These are phyloP conservation scores for Thecocarcelia acutangulata DNA, from an alignment of 2,888 invertebrate genomes.

Conservation along the genomic window DNA sequence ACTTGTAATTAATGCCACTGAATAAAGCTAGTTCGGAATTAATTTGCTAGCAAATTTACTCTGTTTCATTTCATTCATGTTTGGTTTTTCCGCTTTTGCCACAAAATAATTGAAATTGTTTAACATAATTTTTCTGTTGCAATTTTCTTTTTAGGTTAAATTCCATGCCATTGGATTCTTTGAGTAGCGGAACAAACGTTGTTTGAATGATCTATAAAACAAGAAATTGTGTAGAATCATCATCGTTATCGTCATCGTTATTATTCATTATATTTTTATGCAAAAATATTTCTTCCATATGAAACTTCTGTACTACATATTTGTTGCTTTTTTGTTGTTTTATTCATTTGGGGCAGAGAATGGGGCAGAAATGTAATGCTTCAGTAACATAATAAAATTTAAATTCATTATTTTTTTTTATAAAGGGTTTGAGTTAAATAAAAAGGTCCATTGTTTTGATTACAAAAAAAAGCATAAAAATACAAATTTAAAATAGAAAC, in stretches of 20 bases:
- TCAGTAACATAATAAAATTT: constrained; percentile 53
- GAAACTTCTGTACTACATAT: constrained; percentile 15
- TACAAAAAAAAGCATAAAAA: no score
- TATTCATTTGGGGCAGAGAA: constrained; percentile 49
- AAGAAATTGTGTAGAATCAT: constrained; percentile 35
- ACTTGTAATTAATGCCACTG: background rate
- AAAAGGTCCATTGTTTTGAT: constrained; percentile 40
- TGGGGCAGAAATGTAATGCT: constrained; percentile 61
- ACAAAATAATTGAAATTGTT: constrained; percentile 39
- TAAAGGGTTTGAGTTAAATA: constrained; percentile 7
- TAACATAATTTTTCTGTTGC: constrained; percentile 14
- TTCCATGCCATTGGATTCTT: constrained; percentile 29
- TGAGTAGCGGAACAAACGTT: constrained; percentile 37
- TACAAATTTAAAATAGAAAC: no score
- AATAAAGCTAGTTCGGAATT: background rate
- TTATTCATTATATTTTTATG: background rate
- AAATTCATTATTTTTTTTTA: constrained; percentile 45
- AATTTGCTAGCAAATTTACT: constrained; percentile 4
- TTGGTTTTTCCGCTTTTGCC: background rate
- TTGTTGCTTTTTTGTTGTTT: background rate
- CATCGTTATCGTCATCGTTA: background rate
- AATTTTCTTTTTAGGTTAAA: constrained; percentile 34
- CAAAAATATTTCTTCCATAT: constrained; percentile 9
- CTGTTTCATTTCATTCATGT: constrained; percentile 11
- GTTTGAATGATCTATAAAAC: constrained; percentile 54